These are phyloP conservation scores for Drosophila peninsularis DNA, from an alignment of 2,888 invertebrate genomes.

Conservation along the genomic window DNA sequence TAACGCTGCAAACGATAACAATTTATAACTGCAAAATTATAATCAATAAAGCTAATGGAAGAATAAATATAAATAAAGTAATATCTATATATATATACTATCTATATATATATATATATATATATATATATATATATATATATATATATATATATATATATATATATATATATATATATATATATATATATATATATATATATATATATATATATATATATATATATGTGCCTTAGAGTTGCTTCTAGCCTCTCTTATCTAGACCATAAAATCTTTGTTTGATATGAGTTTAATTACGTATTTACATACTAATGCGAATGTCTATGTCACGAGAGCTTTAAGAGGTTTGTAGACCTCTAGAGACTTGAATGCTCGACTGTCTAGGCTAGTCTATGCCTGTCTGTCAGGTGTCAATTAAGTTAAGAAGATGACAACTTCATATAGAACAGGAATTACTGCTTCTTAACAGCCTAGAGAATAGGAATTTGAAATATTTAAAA, in stretches of 20 bases:
- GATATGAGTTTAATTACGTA: neutral
- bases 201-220: too few relatives aligned
- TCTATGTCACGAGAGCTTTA: neutral
- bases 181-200: too few relatives aligned
- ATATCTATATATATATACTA: too few relatives aligned
- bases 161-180: too few relatives aligned
- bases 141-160: too few relatives aligned
- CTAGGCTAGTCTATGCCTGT: too few relatives aligned
- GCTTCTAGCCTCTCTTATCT: neutral
- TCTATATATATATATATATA: too few relatives aligned
- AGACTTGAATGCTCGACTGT: neutral
- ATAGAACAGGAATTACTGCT: too few relatives aligned
- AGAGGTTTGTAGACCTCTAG: neutral
- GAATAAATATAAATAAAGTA: too few relatives aligned
- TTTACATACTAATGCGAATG: neutral
- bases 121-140: too few relatives aligned
- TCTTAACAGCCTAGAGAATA: neutral
- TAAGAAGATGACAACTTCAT: neutral
- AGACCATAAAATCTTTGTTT: neutral
- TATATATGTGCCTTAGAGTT: too few relatives aligned
- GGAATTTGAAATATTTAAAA: neutral
- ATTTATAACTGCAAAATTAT: slow-evolving; percentile 3
- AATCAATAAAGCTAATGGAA: slow-evolving; percentile 22
- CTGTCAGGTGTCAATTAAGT: neutral
- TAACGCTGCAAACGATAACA: neutral